These are phyloP conservation scores for Mantis religiosa DNA, from an alignment of 2,888 invertebrate genomes.

Conservation along the genomic window DNA sequence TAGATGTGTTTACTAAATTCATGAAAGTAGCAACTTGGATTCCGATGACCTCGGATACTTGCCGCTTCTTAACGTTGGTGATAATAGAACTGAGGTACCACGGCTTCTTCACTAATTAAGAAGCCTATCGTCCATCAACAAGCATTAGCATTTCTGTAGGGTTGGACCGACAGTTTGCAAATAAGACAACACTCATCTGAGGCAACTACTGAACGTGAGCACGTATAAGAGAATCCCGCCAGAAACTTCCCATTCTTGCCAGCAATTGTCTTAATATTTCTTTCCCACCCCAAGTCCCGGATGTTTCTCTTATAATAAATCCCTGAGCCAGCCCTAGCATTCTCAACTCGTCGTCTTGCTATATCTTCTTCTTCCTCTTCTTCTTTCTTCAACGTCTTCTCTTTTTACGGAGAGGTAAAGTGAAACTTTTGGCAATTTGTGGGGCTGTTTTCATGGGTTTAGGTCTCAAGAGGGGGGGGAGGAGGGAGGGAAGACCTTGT, in stretches of 20 bases:
- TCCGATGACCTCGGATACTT: too few relatives aligned
- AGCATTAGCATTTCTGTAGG: neutral
- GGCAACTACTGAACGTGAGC: neutral
- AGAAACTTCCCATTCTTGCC: neutral
- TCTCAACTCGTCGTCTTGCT: constrained; percentile 1
- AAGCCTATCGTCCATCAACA: neutral
- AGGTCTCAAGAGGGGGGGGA: constrained; percentile 26
- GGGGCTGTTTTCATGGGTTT: constrained; percentile 37
- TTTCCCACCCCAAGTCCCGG: constrained; percentile 15
- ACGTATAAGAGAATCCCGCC: neutral
- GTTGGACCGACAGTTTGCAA: neutral
- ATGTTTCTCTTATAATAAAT: constrained; percentile 37
- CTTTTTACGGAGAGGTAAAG: constrained; percentile 35
- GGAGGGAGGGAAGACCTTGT: constrained; percentile 4
- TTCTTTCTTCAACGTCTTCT: constrained; percentile 7
- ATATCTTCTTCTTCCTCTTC: neutral
- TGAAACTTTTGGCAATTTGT: constrained; percentile 43
- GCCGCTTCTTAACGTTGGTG: too few relatives aligned
- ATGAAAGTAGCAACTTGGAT: too few relatives aligned
- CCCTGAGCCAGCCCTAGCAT: constrained; percentile 28
- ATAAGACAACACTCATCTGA: neutral
- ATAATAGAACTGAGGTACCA: too few relatives aligned
- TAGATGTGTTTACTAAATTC: too few relatives aligned
- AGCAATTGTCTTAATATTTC: constrained; percentile 41
- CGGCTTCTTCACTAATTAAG: neutral